Evolutionary conservation across 1,140 invertebrate species (phyloP).

Genomic region (Cydia strobilella): DNA sequence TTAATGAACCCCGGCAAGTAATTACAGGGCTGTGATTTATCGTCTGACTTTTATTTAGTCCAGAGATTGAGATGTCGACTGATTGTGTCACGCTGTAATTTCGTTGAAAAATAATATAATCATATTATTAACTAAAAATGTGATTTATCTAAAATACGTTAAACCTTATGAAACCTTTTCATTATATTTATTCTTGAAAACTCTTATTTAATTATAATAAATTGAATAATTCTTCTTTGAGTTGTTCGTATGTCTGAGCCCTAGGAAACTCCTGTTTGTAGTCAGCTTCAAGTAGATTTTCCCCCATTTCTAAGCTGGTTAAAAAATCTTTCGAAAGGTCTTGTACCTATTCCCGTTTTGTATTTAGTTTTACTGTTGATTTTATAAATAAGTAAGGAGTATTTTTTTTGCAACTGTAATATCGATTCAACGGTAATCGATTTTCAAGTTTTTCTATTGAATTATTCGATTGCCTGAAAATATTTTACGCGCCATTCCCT

Average conservation of each 20-base stretch:
- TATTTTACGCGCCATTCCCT: conserved; percentile 14
- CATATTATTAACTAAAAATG: background rate
- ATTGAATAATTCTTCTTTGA: background rate
- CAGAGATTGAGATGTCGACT: conserved; percentile 24
- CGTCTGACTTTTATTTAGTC: conserved; percentile 36
- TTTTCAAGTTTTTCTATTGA: background rate
- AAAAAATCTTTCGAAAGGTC: no score
- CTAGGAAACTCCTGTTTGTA: no score
- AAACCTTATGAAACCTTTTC: no score
- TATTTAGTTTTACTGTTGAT: no score
- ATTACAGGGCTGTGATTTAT: conserved; percentile 68
- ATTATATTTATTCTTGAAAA: no score
- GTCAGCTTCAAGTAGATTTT: no score
- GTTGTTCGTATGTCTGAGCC: no score
- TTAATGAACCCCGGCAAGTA: conserved; percentile 68
- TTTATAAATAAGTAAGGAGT: no score
- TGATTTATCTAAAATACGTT: background rate
- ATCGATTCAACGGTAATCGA: background rate
- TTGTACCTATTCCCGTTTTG: no score
- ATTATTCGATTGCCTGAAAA: background rate
- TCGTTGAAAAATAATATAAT: background rate
- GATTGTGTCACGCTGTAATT: conserved; percentile 8
- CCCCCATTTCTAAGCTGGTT: no score
- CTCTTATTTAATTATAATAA: background rate
- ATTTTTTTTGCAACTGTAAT: no score